Evolutionary conservation across 92 coral and sea anemone species (phyloP), one percentile per base, ranked within the genome.

Genomic region (Porites rus): DNA sequence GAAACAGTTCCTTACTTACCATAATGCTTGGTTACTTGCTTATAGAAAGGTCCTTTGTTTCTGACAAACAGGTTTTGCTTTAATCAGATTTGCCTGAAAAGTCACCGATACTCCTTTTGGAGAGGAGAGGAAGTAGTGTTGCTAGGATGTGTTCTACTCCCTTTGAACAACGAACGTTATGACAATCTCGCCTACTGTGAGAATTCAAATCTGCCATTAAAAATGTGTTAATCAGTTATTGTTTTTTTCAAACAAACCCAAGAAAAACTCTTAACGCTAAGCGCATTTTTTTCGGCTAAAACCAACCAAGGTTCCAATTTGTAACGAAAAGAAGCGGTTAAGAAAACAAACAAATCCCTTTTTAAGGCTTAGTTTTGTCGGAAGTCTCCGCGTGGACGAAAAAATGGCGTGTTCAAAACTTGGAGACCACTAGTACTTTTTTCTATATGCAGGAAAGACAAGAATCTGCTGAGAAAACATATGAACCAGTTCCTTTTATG

Each of bases 211-310:
- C 31, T 59, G 10, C 8, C 43, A 51, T 52, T 64, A 63, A 78
- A 78, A 78, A 80, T 56, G 85, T 69, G 76, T 25, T 69, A 80
- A 80, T 81, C 28, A 58, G 86, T 81, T 81, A 28, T 16, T 81
- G 77, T 81, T 81, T 58, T 74, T 20, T 54, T 69, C 43, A 56
- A 71, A 69, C 75, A 58, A 69, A 16, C 17, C 51, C 69, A 31
- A 69, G 75, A 58, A 69, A 81, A 71, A 71, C 58, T 65, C 51
- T 71, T 81, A 18, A 51, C 19, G n/a, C 13, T 69, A 21, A 58
- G 59, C 20, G 52, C 25, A 19, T 56, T 70, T 53, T 51, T 10
- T 53, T 38, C 38, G 68, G 19, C 69, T 43, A 28, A 56, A 71
- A 51, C 75, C 51, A 70, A 81, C 59, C 86, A 81, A 81, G 59